Evolutionary conservation across 2,888 invertebrate genomes (phyloP).

Genomic region (Leptopterna dolabrata): DNA sequence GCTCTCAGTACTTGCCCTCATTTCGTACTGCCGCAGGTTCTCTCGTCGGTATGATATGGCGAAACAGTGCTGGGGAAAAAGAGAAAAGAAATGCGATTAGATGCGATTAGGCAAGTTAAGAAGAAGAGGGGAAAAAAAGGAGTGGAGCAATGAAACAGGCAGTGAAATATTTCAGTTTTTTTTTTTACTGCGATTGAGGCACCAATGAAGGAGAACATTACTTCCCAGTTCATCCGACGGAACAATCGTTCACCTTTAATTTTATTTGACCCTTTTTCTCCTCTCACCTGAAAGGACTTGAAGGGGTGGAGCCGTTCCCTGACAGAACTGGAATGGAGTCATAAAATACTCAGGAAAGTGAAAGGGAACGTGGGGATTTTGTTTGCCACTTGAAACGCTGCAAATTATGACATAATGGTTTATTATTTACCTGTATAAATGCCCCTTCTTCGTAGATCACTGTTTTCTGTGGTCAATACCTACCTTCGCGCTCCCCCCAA

Average conservation of each 20-base stretch:
- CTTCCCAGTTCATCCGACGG: not conserved
- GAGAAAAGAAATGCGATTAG: not conserved
- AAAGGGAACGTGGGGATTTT: not conserved
- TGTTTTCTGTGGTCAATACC: too few species aligned
- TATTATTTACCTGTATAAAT: too few species aligned
- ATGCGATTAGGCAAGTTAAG: not conserved
- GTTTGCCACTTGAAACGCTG: too few species aligned
- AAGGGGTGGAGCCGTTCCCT: not conserved
- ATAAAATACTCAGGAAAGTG: not conserved
- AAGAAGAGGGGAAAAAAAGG: not conserved
- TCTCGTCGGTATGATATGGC: constrained; percentile 88
- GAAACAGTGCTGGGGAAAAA: constrained; percentile 81
- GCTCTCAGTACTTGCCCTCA: constrained; percentile 84
- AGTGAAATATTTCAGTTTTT: not conserved
- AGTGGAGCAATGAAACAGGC: not conserved
- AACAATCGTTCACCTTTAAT: not conserved
- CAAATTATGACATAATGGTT: too few species aligned
- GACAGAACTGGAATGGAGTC: not conserved
- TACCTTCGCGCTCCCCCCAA: too few species aligned
- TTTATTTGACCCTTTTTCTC: not conserved
- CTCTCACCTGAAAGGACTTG: not conserved
- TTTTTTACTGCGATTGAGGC: not conserved
- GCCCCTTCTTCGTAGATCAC: too few species aligned
- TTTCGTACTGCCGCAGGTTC: constrained; percentile 87
- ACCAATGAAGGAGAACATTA: not conserved